Base-by-base conservation (phyloP, 2,113 vertebrate genomes). In the Solea senegalensis region DNA sequence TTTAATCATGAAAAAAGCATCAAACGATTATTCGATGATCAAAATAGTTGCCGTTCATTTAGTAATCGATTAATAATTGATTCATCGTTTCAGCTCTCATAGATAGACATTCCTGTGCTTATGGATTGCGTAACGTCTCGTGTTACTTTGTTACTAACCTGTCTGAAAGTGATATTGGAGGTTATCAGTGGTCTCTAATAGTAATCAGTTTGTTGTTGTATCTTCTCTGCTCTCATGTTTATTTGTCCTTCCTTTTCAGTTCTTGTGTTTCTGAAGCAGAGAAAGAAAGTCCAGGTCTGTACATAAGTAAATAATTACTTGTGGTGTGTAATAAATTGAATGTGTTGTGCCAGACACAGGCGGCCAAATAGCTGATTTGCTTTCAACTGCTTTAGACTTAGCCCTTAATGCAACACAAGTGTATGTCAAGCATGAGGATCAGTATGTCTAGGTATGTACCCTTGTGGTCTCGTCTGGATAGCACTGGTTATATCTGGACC, bases 181-280 rank as follows among this genome's bases (percentile, higher is more conserved):
- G 34, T 50, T 41, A 9, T 27, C 21, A 48, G 1, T 9, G 7
- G 12, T 3, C 43, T 13, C 43, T 46, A 27, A 39, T 49, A 16
- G 45, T 34, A 4, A 65, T 58, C 1, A 11, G 9, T 41, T 71
- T 60, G n/a, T 39, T 45, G 41, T 34, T 51, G 4, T 4, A 11
- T 12, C 10, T 13, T 48, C 9, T 48, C 45, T 53, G 2, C 55
- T 54, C 69, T 80, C 40, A 83, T 54, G 9, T 0, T 11, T 14
- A 0, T 40, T 3, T 27, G 1, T 50, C 6, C 16, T 39, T 82
- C 15, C 82, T 44, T 86, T 81, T 43, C 87, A 99, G 97, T 76
- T 95, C 97, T 8, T 93, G 94, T 65, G 91, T 94, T 68, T 96
- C 95, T 16, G 92, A 91, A 49, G 94, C 91, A 55, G 95, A 97